Evolutionary conservation across 1,140 invertebrate genomes (phyloP).

Genomic region (Hycleus cichorii): DNA sequence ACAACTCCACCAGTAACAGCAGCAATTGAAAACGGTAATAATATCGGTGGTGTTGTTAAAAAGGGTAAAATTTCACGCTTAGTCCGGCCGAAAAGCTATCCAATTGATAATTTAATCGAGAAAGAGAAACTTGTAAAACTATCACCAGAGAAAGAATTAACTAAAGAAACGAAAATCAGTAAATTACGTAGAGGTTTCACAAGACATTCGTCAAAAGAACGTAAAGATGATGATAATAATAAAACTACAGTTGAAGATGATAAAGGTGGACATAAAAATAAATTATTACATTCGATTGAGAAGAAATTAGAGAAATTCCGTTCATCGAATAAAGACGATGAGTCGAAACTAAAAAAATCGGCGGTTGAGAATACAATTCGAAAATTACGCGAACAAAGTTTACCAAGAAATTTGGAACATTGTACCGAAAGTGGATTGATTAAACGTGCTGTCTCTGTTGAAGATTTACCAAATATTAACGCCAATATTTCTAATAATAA

Average conservation of each 20-base stretch:
- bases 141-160: slow-evolving; percentile 15
- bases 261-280: slow-evolving; percentile 46
- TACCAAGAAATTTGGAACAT: slow-evolving; percentile 46
- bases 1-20: neutral
- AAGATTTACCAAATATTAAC: slow-evolving; percentile 49
- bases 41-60: slow-evolving; percentile 27
- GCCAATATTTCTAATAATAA: slow-evolving; percentile 18
- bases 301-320: slow-evolving; percentile 60
- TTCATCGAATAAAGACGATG: slow-evolving; percentile 39
- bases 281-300: slow-evolving; percentile 53
- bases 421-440: slow-evolving; percentile 52
- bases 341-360: slow-evolving; percentile 38
- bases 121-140: slow-evolving; percentile 42
- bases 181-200: slow-evolving; percentile 38
- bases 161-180: slow-evolving; percentile 46
- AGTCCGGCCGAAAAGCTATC: slow-evolving; percentile 50
- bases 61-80: slow-evolving; percentile 49
- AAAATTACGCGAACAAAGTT: slow-evolving; percentile 54
- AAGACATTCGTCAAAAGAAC: slow-evolving; percentile 41
- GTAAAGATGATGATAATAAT: slow-evolving; percentile 42
- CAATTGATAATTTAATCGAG: slow-evolving; percentile 38
- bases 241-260: slow-evolving; percentile 39
- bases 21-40: neutral
- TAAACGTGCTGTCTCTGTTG: slow-evolving; percentile 59
- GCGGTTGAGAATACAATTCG: slow-evolving; percentile 47